A percentile compares a stretch with the other conserved stretches of the same genome.
phyloP scores from a whole-genome alignment of 64 coral and sea anemone species.

The Acropora yongei region DNA sequence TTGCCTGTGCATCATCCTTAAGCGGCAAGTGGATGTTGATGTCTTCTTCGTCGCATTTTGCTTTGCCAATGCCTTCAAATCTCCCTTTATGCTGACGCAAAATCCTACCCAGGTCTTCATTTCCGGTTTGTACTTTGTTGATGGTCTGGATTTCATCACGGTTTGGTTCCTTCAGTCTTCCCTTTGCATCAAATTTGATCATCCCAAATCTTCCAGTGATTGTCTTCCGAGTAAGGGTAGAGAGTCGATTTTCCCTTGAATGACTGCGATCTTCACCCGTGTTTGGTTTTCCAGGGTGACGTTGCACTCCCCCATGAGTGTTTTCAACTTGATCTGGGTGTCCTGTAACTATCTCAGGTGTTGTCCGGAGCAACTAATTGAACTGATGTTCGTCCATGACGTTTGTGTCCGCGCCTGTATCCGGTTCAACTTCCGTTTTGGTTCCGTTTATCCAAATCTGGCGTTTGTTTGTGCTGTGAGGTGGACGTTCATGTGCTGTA shows the following conservation, averaged over 20 bases:
- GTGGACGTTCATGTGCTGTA: slow-evolving; percentile 52
- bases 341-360: slow-evolving; percentile 9
- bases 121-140: slow-evolving; percentile 11
- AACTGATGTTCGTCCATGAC: slow-evolving; percentile 62
- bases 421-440: slow-evolving; percentile 38
- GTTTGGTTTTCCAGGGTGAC: slow-evolving; percentile 28
- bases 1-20: slow-evolving; percentile 46
- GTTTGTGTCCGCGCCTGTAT: slow-evolving; percentile 50
- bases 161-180: slow-evolving; percentile 59
- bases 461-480: slow-evolving; percentile 5
- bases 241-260: slow-evolving; percentile 62
- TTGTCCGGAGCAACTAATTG: neutral
- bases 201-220: slow-evolving; percentile 62
- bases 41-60: slow-evolving; percentile 29
- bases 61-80: slow-evolving; percentile 62
- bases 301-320: slow-evolving; percentile 38
- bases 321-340: slow-evolving; percentile 33
- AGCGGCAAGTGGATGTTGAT: slow-evolving; percentile 54
- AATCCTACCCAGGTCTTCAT: slow-evolving; percentile 6
- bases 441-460: slow-evolving; percentile 46
- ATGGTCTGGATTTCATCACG: neutral
- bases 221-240: slow-evolving; percentile 54
- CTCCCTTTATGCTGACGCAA: slow-evolving; percentile 4
- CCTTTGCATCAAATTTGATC: slow-evolving; percentile 56
- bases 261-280: neutral